These are phyloP conservation scores for Furcula furcula DNA, from an alignment of 2,888 invertebrate genomes.

Conservation along the genomic window DNA sequence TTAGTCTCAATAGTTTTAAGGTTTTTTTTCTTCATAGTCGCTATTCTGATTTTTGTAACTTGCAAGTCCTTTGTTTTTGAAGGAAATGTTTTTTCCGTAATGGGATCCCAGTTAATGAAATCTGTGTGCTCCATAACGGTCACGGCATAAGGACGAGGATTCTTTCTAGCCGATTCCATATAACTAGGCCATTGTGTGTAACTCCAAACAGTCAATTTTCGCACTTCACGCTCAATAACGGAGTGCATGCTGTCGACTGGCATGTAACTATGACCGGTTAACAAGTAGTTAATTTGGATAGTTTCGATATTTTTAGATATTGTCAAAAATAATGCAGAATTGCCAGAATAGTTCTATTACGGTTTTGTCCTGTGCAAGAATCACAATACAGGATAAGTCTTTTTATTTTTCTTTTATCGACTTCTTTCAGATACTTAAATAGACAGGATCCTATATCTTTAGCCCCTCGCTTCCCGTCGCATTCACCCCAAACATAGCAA, in stretches of 20 bases:
- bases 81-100: background rate
- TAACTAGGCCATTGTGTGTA: background rate
- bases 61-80: background rate
- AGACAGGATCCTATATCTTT: slow-evolving; percentile 35
- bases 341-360: no score
- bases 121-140: slow-evolving; percentile 1
- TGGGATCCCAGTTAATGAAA: background rate
- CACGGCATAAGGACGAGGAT: slow-evolving; percentile 1
- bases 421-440: slow-evolving; percentile 18
- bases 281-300: slow-evolving; percentile 25
- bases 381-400: slow-evolving; percentile 20
- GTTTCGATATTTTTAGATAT: slow-evolving; percentile 6
- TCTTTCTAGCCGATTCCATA: slow-evolving; percentile 3
- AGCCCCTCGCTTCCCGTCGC: slow-evolving; percentile 26
- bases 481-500: slow-evolving; percentile 37
- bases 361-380: slow-evolving; percentile 17
- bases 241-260: slow-evolving; percentile 26
- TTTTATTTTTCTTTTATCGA: slow-evolving; percentile 11
- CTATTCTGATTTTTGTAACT: background rate
- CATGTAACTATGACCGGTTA: slow-evolving; percentile 35
- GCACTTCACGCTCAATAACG: slow-evolving; percentile 23
- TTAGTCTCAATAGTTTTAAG: background rate
- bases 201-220: slow-evolving; percentile 22
- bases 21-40: background rate
- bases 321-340: no score